Evolutionary conservation across 2,888 invertebrate genomes (phyloP).

Genomic region (Tinea pellionella): DNA sequence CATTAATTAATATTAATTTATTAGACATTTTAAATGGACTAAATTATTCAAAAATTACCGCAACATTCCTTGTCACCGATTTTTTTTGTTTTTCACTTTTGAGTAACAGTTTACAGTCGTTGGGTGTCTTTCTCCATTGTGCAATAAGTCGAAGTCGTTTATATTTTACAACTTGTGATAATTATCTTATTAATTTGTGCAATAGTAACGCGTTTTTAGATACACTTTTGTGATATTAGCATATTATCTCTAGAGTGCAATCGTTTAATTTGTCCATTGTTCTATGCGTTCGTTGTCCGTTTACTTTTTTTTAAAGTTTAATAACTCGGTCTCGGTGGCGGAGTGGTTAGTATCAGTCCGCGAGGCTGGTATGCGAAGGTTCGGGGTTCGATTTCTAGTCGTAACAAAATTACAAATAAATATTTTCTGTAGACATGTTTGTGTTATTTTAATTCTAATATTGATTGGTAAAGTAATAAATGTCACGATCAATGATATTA

Average conservation of each 20-base stretch:
- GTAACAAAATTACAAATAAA: no score
- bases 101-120: background rate
- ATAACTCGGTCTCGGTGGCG: no score
- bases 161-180: background rate
- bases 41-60: background rate
- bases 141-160: background rate
- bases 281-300: no score
- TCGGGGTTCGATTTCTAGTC: no score
- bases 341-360: no score
- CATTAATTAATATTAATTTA: background rate
- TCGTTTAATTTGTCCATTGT: no score
- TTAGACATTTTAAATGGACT: background rate
- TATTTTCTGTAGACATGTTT: no score
- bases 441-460: no score
- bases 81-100: background rate
- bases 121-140: constrained; percentile 1
- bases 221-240: no score
- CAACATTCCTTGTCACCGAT: background rate
- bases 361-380: no score
- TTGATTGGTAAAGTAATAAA: background rate
- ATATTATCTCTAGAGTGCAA: no score
- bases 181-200: constrained; percentile 5
- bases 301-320: no score
- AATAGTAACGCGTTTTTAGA: background rate
- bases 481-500: background rate